These are phyloP conservation scores for Aspidoscelis tigris DNA, from an alignment of 2,113 vertebrate species.

Conservation along the genomic window DNA sequence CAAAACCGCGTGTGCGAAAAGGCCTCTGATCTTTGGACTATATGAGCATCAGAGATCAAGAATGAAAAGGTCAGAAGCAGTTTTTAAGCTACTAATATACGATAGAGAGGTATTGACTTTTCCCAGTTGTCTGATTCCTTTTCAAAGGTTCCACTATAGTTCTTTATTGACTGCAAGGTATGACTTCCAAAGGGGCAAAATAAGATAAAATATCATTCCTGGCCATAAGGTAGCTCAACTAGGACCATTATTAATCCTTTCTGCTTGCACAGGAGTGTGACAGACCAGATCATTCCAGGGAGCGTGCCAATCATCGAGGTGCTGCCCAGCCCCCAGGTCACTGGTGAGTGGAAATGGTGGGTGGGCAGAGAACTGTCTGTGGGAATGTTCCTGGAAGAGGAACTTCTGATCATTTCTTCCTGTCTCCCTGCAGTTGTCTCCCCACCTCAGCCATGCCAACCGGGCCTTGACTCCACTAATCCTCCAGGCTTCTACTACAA, in stretches of 20 bases:
- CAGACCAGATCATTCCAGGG: conserved; percentile 17
- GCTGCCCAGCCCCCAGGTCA: not conserved
- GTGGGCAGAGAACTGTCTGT: not conserved
- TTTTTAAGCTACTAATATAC: too few relatives aligned
- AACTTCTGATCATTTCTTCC: not conserved
- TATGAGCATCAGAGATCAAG: too few relatives aligned
- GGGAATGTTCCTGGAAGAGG: too few relatives aligned
- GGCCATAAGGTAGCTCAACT: not conserved
- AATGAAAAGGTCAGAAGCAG: too few relatives aligned
- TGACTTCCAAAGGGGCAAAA: too few relatives aligned
- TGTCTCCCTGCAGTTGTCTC: conserved; percentile 37
- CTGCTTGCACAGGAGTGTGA: conserved; percentile 9
- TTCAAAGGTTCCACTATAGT: too few relatives aligned
- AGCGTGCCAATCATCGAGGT: conserved; percentile 6
- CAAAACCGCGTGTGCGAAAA: too few relatives aligned
- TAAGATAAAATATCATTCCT: too few relatives aligned
- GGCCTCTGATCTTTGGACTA: too few relatives aligned
- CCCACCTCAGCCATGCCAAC: not conserved
- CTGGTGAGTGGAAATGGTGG: conserved; percentile 6
- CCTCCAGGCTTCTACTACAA: not conserved
- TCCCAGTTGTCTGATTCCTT: too few relatives aligned
- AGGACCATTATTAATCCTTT: not conserved
- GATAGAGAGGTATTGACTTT: too few relatives aligned
- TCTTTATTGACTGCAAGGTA: too few relatives aligned
- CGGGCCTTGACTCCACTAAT: not conserved